A percentile compares a stretch with the other conserved stretches of the same genome.
phyloP scores from a whole-genome alignment of 2,797 vertebrate genomes.

The Esox lucius region DNA sequence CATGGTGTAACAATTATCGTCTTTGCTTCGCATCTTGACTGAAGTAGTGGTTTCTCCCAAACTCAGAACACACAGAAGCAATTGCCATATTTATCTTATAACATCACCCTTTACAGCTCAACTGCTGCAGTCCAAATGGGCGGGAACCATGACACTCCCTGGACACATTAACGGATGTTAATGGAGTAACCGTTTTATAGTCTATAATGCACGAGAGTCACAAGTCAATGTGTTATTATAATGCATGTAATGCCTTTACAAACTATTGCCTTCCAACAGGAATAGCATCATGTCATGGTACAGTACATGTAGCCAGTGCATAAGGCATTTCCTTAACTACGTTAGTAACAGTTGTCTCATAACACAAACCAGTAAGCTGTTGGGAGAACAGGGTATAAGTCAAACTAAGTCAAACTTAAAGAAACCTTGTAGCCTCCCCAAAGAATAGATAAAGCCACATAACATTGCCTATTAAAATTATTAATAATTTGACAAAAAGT shows the following conservation, averaged over 20 bases:
- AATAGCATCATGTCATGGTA: constrained; percentile 33
- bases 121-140: constrained; percentile 44
- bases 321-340: not conserved
- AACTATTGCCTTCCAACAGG: constrained; percentile 47
- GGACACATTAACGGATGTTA: constrained; percentile 40
- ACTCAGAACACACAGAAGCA: constrained; percentile 35
- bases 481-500: not conserved
- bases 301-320: not conserved
- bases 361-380: not conserved
- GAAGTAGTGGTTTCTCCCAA: constrained; percentile 4
- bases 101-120: constrained; percentile 30
- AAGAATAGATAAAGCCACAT: not conserved
- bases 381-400: not conserved
- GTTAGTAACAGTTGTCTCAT: not conserved
- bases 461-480: not conserved
- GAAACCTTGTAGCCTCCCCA: not conserved
- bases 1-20: constrained; percentile 19
- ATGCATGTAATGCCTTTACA: constrained; percentile 53
- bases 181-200: constrained; percentile 40
- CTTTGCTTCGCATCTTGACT: constrained; percentile 3
- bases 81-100: constrained; percentile 34
- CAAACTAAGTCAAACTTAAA: not conserved
- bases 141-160: constrained; percentile 33
- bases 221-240: constrained; percentile 41
- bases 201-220: constrained; percentile 37